Percentiles rank a stretch among this genome's conserved stretches.
These are phyloP conservation scores for Campopleginae sp. DNA, from an alignment of 2,888 invertebrate species.

Conservation along the genomic window DNA sequence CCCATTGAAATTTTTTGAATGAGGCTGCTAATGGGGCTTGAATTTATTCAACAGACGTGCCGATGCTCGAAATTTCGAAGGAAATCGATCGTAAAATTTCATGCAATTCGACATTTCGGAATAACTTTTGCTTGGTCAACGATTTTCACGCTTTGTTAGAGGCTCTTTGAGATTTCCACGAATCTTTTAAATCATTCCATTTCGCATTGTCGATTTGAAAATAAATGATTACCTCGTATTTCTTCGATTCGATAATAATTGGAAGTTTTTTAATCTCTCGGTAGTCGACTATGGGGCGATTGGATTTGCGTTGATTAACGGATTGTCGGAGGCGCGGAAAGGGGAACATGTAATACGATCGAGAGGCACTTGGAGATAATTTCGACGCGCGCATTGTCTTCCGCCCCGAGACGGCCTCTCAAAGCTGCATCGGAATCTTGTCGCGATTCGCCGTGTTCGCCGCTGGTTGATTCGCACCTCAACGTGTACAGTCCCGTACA, in stretches of 20 bases:
- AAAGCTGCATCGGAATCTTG: not conserved
- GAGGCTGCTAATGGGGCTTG: too few species aligned
- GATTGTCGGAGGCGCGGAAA: not conserved
- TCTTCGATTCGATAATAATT: not conserved
- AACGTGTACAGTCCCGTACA: not conserved
- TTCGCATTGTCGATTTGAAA: not conserved
- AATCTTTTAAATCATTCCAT: not conserved
- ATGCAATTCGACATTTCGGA: not conserved
- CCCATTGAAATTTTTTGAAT: not conserved
- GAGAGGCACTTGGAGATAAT: slow-evolving; percentile 10
- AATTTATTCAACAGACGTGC: not conserved
- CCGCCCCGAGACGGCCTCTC: not conserved
- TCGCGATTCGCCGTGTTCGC: not conserved
- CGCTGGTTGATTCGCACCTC: not conserved
- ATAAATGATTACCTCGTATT: not conserved
- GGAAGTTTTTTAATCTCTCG: not conserved
- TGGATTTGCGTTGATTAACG: not conserved
- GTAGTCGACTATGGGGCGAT: not conserved
- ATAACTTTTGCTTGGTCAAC: not conserved
- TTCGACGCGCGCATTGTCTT: not conserved
- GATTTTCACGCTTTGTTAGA: not conserved
- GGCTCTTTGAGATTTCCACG: not conserved
- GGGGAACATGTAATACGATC: not conserved
- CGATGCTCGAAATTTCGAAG: not conserved
- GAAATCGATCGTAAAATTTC: not conserved